phyloP scores from a whole-genome alignment of 2,888 invertebrate genomes.

The Ophonus ardosiacus region DNA sequence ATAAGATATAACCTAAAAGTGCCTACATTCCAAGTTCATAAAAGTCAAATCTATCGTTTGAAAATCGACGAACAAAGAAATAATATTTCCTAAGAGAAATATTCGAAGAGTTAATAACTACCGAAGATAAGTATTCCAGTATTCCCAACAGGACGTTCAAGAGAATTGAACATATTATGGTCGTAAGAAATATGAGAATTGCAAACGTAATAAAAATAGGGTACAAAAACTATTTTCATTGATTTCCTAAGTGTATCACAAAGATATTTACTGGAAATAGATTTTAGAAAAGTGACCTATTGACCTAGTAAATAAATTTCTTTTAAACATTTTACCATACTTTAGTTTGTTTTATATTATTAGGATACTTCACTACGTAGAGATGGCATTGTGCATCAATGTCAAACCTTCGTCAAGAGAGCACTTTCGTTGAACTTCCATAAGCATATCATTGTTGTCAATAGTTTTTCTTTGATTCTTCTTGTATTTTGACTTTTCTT shows the following conservation, averaged over 20 bases:
- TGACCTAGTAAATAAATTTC: too few species aligned
- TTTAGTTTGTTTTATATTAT: too few species aligned
- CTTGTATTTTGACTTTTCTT: too few species aligned
- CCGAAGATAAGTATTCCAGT: constrained; percentile 20
- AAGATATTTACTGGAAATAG: background rate
- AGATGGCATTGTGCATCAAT: too few species aligned
- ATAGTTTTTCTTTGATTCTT: too few species aligned
- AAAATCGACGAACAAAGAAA: background rate
- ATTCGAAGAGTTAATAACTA: constrained; percentile 2
- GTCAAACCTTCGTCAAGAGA: too few species aligned
- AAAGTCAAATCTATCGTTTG: background rate
- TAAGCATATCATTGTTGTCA: too few species aligned
- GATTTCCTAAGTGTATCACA: background rate
- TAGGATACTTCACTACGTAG: too few species aligned
- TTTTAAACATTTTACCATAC: too few species aligned
- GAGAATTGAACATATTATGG: background rate
- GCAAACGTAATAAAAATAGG: constrained; percentile 7
- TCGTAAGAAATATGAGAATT: constrained; percentile 30
- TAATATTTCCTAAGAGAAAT: constrained; percentile 4
- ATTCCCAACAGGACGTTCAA: constrained; percentile 17
- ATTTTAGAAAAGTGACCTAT: background rate
- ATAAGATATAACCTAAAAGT: background rate
- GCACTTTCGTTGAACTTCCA: too few species aligned
- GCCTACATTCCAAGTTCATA: background rate
- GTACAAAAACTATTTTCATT: constrained; percentile 5